Conservation (phyloP, 2,113 vertebrate species). For the Plectropomus leopardus region DNA sequence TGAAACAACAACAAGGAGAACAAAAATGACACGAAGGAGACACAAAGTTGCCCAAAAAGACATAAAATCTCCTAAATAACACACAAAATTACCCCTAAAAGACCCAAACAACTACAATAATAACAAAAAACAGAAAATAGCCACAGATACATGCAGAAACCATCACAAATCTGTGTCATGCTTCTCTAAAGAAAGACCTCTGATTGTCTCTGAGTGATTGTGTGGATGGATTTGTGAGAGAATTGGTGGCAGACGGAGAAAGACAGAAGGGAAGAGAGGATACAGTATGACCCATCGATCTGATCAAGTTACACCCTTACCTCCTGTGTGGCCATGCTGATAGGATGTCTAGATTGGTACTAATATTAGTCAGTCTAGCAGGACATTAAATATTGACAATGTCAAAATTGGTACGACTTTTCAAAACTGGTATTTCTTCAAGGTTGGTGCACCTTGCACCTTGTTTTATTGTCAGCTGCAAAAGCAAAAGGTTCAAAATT, state of each 20-base stretch:
- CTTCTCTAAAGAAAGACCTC: conserved; percentile 39
- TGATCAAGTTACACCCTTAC: conserved; percentile 38
- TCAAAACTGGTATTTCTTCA: too few relatives aligned
- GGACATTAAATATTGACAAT: conserved; percentile 38
- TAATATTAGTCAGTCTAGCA: conserved; percentile 53
- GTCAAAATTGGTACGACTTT: too few relatives aligned
- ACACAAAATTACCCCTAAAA: too few relatives aligned
- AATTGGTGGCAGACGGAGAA: not conserved
- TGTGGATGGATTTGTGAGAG: conserved; percentile 29
- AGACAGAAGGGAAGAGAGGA: conserved; percentile 14
- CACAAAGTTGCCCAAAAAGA: too few relatives aligned
- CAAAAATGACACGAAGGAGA: too few relatives aligned
- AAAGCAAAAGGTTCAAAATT: conserved; percentile 36
- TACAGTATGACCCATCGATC: conserved; percentile 53
- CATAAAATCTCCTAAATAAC: too few relatives aligned
- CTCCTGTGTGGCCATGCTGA: conserved; percentile 42
- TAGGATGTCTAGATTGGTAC: conserved; percentile 56
- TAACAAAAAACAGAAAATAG: too few relatives aligned
- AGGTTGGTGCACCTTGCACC: too few relatives aligned
- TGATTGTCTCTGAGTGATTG: conserved; percentile 8
- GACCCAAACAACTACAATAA: too few relatives aligned
- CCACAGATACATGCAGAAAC: too few relatives aligned
- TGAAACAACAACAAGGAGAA: too few relatives aligned
- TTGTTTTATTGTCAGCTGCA: not conserved
- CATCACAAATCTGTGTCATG: too few relatives aligned